Evolutionary conservation across 2,797 vertebrate genomes (phyloP).

Genomic region (Perdix hodgsoniae): DNA sequence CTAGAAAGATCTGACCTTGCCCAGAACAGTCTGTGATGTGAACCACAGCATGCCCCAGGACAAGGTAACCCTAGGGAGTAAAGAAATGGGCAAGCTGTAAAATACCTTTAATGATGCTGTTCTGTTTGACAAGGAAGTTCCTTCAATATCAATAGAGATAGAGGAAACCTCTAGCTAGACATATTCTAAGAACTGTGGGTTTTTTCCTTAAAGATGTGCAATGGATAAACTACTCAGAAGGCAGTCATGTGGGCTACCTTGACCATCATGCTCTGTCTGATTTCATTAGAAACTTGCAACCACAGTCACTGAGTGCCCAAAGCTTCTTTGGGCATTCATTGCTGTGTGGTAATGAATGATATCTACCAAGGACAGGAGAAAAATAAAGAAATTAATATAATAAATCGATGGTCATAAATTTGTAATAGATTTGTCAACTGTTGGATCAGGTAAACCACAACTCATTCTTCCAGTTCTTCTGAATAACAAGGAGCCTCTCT

Average conservation of each 20-base stretch:
- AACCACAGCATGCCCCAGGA: not conserved
- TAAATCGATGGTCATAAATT: not conserved
- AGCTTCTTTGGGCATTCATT: not conserved
- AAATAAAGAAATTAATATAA: not conserved
- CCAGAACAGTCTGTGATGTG: not conserved
- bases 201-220: not conserved
- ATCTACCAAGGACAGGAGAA: no score
- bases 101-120: not conserved
- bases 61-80: not conserved
- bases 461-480: not conserved
- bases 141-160: not conserved
- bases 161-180: not conserved
- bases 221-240: no score
- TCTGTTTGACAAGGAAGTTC: not conserved
- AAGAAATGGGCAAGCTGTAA: not conserved
- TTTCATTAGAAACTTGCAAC: not conserved
- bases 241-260: fast-evolving
- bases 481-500: not conserved
- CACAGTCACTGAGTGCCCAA: not conserved
- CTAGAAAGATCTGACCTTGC: not conserved
- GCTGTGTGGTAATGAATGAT: not conserved
- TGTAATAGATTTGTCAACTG: not conserved
- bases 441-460: not conserved
- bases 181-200: not conserved
- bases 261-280: not conserved